Conservation (phyloP, 2,888 invertebrate genomes). For the Seira musarum region DNA sequence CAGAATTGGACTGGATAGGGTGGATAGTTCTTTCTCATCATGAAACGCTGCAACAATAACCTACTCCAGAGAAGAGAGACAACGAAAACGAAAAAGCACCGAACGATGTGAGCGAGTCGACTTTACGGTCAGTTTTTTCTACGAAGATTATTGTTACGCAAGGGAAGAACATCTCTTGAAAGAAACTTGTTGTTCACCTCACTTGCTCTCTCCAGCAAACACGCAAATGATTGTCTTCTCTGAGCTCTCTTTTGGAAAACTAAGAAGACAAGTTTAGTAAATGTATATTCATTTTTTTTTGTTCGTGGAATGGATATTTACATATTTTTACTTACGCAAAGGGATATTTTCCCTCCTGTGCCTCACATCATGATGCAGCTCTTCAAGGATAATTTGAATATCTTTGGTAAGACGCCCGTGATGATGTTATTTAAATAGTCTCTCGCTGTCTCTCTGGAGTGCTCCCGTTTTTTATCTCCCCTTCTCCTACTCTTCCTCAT, state of each 20-base stretch:
- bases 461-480: constrained; percentile 8
- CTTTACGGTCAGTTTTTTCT: constrained; percentile 1
- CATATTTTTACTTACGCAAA: no score
- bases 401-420: no score
- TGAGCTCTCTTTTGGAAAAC: not conserved
- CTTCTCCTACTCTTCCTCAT: not conserved
- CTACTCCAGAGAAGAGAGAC: not conserved
- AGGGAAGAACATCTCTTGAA: constrained; percentile 2
- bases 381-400: no score
- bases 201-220: not conserved
- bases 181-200: not conserved
- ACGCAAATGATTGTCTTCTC: constrained; percentile 1
- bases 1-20: no score
- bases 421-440: no score
- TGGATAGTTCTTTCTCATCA: no score
- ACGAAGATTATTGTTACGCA: not conserved
- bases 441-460: not conserved
- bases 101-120: no score
- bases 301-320: no score
- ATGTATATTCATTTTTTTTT: not conserved
- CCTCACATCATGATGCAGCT: no score
- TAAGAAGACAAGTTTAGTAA: not conserved
- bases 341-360: no score
- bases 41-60: no score
- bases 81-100: not conserved